Evolutionary conservation across 2,888 invertebrate species (phyloP), one percentile per base, ranked within the genome.

Genomic region (Gasteruption jaculator): DNA sequence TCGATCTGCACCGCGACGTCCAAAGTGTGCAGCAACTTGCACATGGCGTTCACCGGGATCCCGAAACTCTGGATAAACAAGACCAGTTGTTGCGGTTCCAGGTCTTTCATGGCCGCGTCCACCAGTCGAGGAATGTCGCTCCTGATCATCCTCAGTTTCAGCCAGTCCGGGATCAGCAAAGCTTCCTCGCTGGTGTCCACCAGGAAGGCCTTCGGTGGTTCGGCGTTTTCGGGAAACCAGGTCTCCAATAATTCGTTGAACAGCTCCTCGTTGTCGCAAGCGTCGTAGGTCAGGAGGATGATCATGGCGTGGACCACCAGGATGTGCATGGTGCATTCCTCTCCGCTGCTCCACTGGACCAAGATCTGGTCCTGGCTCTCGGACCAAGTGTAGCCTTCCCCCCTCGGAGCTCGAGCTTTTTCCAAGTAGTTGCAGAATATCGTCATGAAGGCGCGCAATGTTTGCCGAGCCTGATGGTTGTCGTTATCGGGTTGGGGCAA

Each of bases 41-140:
- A 89, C 83, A 92, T 91, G 0, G 90, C 86, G 38, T 80, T 76
- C 0, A 92, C 86, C 0, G 95, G 95, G 61, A 95, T 91, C 16
- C 95, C 96, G 70, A 95, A 96, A 11, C 92, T 93, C 72, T 95
- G 95, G 38, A 95, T 91, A 69, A 94, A 95, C 7, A 95, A 74
- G 6, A 95, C 86, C 38, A 95, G 76, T 68, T 95, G 93, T 40
- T 86, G 82, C 0, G 92, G 87, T 37, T 92, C 89, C 46, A 95
- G 73, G 54, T 89, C 91, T 37, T 85, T 78, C 20, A 95, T 76
- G 0, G 92, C 94, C 0, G 91, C 89, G 57, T 89, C 87, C 20
- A 95, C 85, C 18, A 96, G 74, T 32, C 85, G 74, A 2, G 85
- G 77, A 3, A 91, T 85, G 25, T 85, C 85, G 0, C 91, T 90